Percentiles rank a stretch among this genome's conserved stretches.
These are phyloP conservation scores for Chloropsis hardwickii DNA, from an alignment of 2,113 vertebrate genomes.

Conservation along the genomic window DNA sequence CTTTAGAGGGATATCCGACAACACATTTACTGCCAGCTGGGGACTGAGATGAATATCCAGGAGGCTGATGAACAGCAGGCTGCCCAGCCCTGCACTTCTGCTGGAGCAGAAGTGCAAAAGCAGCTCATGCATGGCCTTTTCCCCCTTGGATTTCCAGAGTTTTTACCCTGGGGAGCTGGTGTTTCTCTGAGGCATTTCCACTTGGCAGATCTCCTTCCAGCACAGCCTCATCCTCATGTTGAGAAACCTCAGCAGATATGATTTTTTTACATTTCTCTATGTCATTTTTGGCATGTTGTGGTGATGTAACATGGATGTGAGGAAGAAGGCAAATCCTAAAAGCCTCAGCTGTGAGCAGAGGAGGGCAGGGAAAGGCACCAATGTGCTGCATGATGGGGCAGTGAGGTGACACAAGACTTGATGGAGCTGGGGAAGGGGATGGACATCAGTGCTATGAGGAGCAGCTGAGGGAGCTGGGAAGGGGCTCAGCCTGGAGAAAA, in stretches of 20 bases:
- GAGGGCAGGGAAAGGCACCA: neutral
- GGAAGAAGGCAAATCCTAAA: neutral
- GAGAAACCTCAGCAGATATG: neutral
- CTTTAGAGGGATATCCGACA: conserved; percentile 59
- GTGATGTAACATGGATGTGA: neutral
- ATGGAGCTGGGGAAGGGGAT: neutral
- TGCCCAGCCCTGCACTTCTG: neutral
- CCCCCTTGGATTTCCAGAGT: neutral
- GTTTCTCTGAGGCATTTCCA: neutral
- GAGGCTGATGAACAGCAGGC: conserved; percentile 28
- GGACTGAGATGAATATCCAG: conserved; percentile 33
- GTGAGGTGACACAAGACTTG: fast-evolving
- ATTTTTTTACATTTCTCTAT: fast-evolving
- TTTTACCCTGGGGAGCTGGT: neutral
- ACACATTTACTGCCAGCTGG: conserved; percentile 66
- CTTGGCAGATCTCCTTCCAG: neutral
- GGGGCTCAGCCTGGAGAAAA: neutral
- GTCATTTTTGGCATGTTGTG: neutral
- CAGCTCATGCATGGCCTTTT: neutral
- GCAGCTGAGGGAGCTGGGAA: neutral
- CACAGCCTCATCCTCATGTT: neutral
- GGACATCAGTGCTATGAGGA: neutral
- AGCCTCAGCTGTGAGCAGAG: neutral
- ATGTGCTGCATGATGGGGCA: fast-evolving
- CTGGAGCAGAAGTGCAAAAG: neutral